phyloP scores from a whole-genome alignment of 2,113 vertebrate species.

The Cochlearius cochlearius region DNA sequence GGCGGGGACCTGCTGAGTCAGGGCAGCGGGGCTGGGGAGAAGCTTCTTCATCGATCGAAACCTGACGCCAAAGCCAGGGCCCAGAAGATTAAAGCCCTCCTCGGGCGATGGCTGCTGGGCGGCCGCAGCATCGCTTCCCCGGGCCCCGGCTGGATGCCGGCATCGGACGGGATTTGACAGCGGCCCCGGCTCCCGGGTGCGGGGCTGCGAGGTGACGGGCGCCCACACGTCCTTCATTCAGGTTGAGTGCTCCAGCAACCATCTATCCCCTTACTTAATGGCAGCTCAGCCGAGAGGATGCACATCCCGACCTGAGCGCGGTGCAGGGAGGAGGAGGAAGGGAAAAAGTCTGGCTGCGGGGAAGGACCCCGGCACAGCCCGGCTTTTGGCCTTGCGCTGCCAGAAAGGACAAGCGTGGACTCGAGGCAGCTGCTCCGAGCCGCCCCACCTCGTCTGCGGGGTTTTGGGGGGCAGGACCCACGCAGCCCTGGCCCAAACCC shows the following conservation, averaged over 20 bases:
- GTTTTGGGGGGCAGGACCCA: background rate
- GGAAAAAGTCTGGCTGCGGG: background rate
- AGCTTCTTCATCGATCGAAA: conserved; percentile 11
- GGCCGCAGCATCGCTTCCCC: background rate
- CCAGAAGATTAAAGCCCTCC: background rate
- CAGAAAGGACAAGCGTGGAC: background rate
- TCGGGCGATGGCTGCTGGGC: background rate
- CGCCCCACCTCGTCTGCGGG: rapidly evolving
- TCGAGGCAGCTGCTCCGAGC: background rate
- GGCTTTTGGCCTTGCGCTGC: background rate
- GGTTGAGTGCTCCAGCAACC: background rate
- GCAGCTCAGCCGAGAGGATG: background rate
- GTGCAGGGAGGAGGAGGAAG: background rate
- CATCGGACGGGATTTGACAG: rapidly evolving
- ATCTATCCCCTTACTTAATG: background rate
- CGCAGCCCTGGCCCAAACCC: rapidly evolving
- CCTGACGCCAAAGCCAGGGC: background rate
- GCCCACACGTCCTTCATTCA: background rate
- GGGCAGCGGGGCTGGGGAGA: background rate
- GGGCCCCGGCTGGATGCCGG: background rate
- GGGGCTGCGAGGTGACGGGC: background rate
- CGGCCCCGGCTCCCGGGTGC: rapidly evolving
- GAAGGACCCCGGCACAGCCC: background rate
- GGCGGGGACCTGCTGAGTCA: conserved; percentile 40
- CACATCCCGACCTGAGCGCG: rapidly evolving